Evolutionary conservation across 2,888 invertebrate genomes (phyloP).

Genomic region (Lymantria dispar): DNA sequence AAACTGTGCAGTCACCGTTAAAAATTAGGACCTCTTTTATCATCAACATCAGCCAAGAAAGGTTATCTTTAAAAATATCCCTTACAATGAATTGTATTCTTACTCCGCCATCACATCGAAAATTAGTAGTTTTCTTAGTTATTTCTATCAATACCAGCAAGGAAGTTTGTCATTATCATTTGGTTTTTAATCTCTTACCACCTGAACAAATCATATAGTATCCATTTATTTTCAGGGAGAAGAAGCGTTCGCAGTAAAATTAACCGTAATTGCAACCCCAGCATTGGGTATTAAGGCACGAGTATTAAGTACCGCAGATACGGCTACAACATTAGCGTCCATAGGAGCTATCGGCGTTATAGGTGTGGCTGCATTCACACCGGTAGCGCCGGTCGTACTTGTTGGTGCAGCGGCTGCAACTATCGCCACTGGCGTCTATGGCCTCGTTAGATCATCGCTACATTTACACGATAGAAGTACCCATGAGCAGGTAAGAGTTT

Average conservation of each 20-base stretch:
- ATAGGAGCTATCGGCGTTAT: slow-evolving; percentile 76
- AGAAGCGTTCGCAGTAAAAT: slow-evolving; percentile 57
- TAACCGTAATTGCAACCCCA: slow-evolving; percentile 67
- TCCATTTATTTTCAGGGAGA: slow-evolving; percentile 44
- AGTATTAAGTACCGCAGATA: slow-evolving; percentile 67
- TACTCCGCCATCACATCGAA: no score
- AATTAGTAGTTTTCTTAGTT: no score
- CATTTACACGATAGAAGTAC: slow-evolving; percentile 70
- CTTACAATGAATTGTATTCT: no score
- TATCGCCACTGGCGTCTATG: slow-evolving; percentile 75
- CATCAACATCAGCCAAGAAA: no score
- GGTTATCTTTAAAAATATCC: no score
- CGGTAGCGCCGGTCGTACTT: slow-evolving; percentile 73
- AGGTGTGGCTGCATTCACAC: slow-evolving; percentile 74
- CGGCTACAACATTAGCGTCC: slow-evolving; percentile 65
- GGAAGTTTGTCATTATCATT: no score
- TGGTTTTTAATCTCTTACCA: no score
- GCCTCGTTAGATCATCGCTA: slow-evolving; percentile 72
- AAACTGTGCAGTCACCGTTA: no score
- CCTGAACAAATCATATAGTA: not conserved
- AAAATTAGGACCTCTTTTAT: no score
- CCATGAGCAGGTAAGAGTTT: slow-evolving; percentile 73
- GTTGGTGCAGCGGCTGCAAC: slow-evolving; percentile 72
- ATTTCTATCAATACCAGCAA: no score
- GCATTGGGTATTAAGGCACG: slow-evolving; percentile 60